phyloP scores from a whole-genome alignment of 2,888 invertebrate genomes.

The Auanema sp. region DNA sequence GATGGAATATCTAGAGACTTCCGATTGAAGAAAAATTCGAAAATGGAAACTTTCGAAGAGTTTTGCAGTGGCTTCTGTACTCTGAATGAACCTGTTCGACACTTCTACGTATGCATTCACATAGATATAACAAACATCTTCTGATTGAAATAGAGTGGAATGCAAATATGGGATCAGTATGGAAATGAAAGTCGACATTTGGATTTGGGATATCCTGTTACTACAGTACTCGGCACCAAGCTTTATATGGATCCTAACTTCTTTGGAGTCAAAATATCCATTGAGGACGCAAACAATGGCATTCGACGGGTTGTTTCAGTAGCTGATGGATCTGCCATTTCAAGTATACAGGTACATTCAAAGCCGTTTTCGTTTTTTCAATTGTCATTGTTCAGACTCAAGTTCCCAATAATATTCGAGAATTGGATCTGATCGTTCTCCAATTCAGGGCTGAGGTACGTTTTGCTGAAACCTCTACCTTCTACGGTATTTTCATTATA shows the following conservation, averaged over 20 bases:
- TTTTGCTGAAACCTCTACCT: no score
- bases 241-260: constrained; percentile 62
- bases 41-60: constrained; percentile 45
- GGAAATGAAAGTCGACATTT: constrained; percentile 42
- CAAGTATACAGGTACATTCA: constrained; percentile 19
- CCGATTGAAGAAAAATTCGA: constrained; percentile 32
- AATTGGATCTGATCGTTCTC: constrained; percentile 52
- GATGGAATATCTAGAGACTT: constrained; percentile 53
- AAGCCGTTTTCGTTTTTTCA: neutral
- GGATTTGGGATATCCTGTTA: constrained; percentile 58
- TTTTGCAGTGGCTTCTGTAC: constrained; percentile 60
- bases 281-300: constrained; percentile 9
- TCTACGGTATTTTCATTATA: neutral
- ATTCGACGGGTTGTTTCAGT: constrained; percentile 13
- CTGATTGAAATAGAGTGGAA: constrained; percentile 47
- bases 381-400: constrained; percentile 43
- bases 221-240: constrained; percentile 58
- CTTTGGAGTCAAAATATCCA: constrained; percentile 58
- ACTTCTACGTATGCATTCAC: constrained; percentile 51
- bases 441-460: constrained; percentile 57
- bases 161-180: constrained; percentile 51
- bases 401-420: constrained; percentile 54
- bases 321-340: constrained; percentile 21
- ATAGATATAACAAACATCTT: neutral
- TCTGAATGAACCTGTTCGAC: constrained; percentile 61